Evolutionary conservation across 2,113 vertebrate species (phyloP).

Genomic region (Condylura cristata): DNA sequence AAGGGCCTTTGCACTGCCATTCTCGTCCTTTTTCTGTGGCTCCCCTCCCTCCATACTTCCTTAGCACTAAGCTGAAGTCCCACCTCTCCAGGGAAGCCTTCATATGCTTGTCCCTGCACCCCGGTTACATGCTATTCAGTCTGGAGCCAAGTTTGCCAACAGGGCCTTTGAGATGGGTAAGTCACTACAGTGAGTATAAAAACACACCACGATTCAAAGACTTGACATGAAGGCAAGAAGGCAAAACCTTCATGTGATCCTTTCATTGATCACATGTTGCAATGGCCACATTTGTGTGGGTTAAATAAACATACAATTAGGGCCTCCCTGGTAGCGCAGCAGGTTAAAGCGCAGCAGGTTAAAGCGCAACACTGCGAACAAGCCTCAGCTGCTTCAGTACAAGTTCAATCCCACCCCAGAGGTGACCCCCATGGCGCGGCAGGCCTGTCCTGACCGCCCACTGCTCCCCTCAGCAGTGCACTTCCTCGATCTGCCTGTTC

Average conservation of each 20-base stretch:
- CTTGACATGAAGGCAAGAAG: not conserved
- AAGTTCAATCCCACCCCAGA: too few species aligned
- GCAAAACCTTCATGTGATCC: not conserved
- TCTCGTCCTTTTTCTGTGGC: not conserved
- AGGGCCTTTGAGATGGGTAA: not conserved
- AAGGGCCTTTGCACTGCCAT: constrained; percentile 8
- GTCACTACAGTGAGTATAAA: not conserved
- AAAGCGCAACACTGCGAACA: too few species aligned
- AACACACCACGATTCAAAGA: not conserved
- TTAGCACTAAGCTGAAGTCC: not conserved
- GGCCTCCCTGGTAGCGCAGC: too few species aligned
- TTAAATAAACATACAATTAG: too few species aligned
- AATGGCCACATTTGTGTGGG: not conserved
- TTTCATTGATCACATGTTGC: not conserved
- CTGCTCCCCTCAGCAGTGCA: too few species aligned
- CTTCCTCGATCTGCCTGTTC: too few species aligned
- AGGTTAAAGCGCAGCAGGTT: too few species aligned
- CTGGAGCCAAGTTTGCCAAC: not conserved
- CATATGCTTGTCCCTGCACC: accelerated
- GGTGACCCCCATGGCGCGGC: too few species aligned
- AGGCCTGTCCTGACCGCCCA: too few species aligned
- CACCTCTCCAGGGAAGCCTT: not conserved
- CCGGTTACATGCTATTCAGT: accelerated
- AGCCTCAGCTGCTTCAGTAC: too few species aligned
- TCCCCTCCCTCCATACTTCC: not conserved